A percentile compares a stretch with the other conserved stretches of the same genome.
Conservation (phyloP, 2,113 vertebrate species). For the Cyanoderma ruficeps region DNA sequence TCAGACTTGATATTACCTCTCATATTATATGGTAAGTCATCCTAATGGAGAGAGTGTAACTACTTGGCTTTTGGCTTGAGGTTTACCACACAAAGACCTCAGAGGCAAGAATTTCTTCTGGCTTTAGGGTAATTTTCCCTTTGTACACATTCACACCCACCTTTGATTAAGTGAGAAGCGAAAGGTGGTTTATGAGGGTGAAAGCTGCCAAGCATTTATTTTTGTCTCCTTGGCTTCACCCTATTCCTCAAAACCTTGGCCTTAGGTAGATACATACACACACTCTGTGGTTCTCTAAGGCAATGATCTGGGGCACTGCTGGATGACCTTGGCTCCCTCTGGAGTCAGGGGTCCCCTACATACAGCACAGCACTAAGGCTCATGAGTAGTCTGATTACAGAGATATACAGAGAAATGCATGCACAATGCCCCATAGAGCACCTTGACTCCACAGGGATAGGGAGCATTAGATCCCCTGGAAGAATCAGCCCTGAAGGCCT, state of each 20-base stretch:
- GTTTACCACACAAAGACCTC: neutral
- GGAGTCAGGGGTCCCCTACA: neutral
- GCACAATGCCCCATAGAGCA: accelerated
- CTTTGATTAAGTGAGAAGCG: neutral
- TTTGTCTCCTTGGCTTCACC: neutral
- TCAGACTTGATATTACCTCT: neutral
- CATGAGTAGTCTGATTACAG: neutral
- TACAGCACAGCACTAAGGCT: neutral
- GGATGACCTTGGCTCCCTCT: neutral
- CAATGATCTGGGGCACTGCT: neutral
- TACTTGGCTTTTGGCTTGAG: neutral
- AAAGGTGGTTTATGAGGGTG: neutral
- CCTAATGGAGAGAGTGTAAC: neutral
- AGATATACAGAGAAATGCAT: neutral
- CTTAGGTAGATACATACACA: neutral
- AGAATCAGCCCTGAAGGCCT: neutral
- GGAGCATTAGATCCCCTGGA: neutral
- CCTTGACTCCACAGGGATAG: neutral
- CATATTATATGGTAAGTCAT: neutral
- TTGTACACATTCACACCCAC: neutral
- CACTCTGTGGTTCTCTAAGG: neutral
- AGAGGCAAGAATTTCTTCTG: neutral
- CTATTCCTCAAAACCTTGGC: neutral
- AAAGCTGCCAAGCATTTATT: neutral
- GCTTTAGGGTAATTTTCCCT: neutral